Evolutionary conservation across 2,797 vertebrate species (phyloP).

Genomic region (Martes flavigula): DNA sequence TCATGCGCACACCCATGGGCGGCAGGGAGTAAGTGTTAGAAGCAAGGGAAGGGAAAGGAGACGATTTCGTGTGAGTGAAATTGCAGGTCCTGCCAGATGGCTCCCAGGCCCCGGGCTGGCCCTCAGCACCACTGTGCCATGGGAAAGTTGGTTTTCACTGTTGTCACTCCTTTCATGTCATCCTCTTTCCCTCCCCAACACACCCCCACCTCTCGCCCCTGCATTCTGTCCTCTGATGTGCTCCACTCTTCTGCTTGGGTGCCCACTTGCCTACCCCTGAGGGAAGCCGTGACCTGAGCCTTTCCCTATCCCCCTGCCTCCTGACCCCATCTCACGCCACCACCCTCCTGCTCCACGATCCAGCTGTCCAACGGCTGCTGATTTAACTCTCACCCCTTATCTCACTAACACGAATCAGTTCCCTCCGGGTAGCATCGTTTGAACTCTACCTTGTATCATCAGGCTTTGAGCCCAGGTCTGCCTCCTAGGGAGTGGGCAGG

Average conservation of each 20-base stretch:
- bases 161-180: not conserved
- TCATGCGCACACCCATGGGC: slow-evolving; percentile 17
- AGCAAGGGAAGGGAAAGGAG: not conserved
- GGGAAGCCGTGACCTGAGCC: not conserved
- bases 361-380: not conserved
- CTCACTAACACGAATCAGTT: not conserved
- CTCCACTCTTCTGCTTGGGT: not conserved
- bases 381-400: not conserved
- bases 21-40: not conserved
- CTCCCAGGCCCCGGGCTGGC: not conserved
- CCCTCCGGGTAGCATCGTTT: not conserved
- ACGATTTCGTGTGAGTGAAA: not conserved
- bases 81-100: slow-evolving; percentile 30
- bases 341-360: not conserved
- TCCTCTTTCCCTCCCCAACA: not conserved
- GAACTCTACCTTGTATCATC: not conserved
- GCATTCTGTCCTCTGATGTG: not conserved
- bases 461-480: not conserved
- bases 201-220: not conserved
- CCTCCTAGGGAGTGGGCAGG: not conserved
- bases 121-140: not conserved
- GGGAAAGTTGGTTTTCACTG: slow-evolving; percentile 9
- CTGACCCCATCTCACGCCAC: not conserved
- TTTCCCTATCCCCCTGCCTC: not conserved
- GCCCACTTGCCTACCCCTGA: not conserved